These are phyloP conservation scores for Caenorhabditis sp. DNA, from an alignment of 2,888 invertebrate genomes.

Conservation along the genomic window DNA sequence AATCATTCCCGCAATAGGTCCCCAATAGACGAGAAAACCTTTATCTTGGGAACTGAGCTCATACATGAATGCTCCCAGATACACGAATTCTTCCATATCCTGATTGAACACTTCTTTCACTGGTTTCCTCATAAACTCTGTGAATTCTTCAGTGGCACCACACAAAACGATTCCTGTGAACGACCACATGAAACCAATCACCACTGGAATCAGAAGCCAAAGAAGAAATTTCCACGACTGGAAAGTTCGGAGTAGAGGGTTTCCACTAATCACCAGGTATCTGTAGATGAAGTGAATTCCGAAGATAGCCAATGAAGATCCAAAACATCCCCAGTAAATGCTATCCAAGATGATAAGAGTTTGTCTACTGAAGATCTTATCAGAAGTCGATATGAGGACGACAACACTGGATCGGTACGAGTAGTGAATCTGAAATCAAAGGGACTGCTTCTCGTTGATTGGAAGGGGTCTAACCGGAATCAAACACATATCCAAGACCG, in stretches of 20 bases:
- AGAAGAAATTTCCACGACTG: constrained; percentile 33
- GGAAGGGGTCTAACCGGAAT: constrained; percentile 13
- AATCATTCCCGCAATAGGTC: constrained; percentile 13
- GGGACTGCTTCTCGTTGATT: too few relatives aligned
- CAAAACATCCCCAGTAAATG: constrained; percentile 33
- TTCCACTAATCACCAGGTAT: constrained; percentile 31
- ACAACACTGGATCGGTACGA: constrained; percentile 16
- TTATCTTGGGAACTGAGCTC: not conserved
- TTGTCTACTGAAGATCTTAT: constrained; percentile 1
- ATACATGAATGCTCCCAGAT: constrained; percentile 27
- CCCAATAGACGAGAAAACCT: not conserved
- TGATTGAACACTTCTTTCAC: constrained; percentile 11
- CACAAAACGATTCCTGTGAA: constrained; percentile 17
- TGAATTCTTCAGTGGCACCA: constrained; percentile 13
- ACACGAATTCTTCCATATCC: constrained; percentile 35
- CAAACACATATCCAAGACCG: constrained; percentile 6
- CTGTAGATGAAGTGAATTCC: constrained; percentile 47
- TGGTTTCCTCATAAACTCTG: constrained; percentile 26
- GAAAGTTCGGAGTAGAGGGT: constrained; percentile 11
- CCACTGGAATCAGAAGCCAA: constrained; percentile 37
- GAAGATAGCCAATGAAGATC: constrained; percentile 35
- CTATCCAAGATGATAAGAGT: constrained; percentile 4
- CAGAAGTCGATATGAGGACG: constrained; percentile 14
- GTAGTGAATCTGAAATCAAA: constrained; percentile 17
- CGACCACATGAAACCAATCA: constrained; percentile 18